Conservation (phyloP, 2,113 vertebrate genomes). For the Pollachius pollachius region DNA sequence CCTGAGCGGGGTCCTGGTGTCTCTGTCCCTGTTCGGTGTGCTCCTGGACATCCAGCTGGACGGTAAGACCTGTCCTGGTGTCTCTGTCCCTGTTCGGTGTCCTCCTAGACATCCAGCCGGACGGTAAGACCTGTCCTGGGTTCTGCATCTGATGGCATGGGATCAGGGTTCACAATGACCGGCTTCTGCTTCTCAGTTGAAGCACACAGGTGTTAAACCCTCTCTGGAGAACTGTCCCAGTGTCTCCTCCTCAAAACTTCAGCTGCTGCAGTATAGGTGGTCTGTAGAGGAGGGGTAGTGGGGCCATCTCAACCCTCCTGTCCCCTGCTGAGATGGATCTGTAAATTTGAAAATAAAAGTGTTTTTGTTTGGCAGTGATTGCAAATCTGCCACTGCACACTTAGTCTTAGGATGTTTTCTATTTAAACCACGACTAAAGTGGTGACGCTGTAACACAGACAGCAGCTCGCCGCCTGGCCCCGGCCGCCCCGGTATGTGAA, state of each 20-base stretch:
- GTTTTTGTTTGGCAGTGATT: too few relatives aligned
- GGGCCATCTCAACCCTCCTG: too few relatives aligned
- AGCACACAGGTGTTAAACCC: too few relatives aligned
- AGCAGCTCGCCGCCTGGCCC: neutral
- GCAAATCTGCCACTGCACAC: too few relatives aligned
- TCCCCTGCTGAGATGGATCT: too few relatives aligned
- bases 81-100: constrained; percentile 78
- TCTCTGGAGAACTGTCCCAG: too few relatives aligned
- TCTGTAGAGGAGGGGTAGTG: too few relatives aligned
- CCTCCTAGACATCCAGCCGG: constrained; percentile 79
- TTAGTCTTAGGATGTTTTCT: neutral
- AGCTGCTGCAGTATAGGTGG: too few relatives aligned
- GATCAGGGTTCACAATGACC: neutral
- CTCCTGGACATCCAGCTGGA: constrained; percentile 81
- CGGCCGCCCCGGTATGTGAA: constrained; percentile 15
- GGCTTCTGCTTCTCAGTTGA: too few relatives aligned
- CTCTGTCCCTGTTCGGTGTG: constrained; percentile 77
- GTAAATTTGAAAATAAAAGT: too few relatives aligned
- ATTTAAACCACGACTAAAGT: neutral
- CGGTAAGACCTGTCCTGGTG: constrained; percentile 72
- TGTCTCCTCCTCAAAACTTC: too few relatives aligned
- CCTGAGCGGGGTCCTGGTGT: constrained; percentile 72
- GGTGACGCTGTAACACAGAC: neutral
- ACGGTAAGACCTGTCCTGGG: constrained; percentile 39
- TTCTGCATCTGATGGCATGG: neutral